phyloP scores from a whole-genome alignment of 1,140 invertebrate genomes.

The Trachelipus rathkii region DNA sequence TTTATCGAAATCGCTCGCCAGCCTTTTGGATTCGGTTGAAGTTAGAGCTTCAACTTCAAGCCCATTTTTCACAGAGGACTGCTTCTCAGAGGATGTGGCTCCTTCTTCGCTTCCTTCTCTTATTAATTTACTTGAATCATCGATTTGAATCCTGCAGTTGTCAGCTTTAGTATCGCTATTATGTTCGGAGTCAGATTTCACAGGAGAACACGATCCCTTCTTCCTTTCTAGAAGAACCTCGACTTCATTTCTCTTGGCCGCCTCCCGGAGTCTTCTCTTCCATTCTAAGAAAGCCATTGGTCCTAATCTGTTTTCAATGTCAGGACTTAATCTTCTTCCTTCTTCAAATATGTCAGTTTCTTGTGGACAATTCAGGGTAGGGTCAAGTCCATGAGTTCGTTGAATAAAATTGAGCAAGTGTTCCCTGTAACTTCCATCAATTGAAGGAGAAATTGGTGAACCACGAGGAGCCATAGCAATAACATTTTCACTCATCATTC shows the following conservation, averaged over 20 bases:
- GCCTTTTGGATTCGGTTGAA: conserved; percentile 2
- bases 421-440: conserved; percentile 21
- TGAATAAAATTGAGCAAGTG: conserved; percentile 35
- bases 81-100: not conserved
- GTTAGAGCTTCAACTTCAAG: conserved; percentile 8
- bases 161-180: not conserved
- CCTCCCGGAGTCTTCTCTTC: conserved; percentile 33
- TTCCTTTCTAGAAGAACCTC: conserved; percentile 28
- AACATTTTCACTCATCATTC: not conserved
- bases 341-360: conserved; percentile 31
- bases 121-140: not conserved
- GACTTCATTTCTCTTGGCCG: conserved; percentile 25
- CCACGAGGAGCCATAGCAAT: not conserved
- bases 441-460: not conserved
- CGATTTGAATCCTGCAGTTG: not conserved
- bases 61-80: not conserved
- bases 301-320: conserved; percentile 31
- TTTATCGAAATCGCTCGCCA: not conserved
- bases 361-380: conserved; percentile 19
- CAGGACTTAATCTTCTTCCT: conserved; percentile 29
- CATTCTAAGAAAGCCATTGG: conserved; percentile 30
- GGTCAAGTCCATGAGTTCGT: conserved; percentile 30
- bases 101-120: not conserved
- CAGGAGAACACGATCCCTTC: conserved; percentile 1
- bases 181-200: not conserved